A percentile compares a stretch with the other conserved stretches of the same genome.
Conservation (phyloP, 2,888 invertebrate genomes). For the Drosophila paramelanica region DNA sequence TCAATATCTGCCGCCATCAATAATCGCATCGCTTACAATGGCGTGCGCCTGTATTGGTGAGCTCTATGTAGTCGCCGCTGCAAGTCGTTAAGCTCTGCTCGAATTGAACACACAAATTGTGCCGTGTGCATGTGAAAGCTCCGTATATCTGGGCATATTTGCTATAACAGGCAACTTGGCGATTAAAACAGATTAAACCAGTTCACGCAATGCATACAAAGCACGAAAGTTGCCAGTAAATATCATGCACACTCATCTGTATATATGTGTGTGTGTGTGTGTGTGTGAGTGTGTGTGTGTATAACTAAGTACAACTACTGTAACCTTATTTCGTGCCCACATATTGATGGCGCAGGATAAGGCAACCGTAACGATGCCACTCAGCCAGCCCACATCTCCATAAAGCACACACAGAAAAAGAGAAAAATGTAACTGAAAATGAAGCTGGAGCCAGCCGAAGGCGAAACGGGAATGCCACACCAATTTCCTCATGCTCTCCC, state of each 20-base stretch:
- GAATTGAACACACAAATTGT: background rate
- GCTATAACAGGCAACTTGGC: slow-evolving; percentile 5
- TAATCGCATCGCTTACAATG: background rate
- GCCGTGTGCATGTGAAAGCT: slow-evolving; percentile 6
- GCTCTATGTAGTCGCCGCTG: slow-evolving; percentile 11
- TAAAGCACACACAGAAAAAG: slow-evolving; percentile 10
- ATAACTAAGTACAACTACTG: slow-evolving; percentile 1
- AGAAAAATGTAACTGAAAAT: slow-evolving; percentile 2
- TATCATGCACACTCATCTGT: background rate
- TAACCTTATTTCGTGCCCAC: slow-evolving; percentile 20
- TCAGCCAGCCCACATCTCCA: slow-evolving; percentile 26
- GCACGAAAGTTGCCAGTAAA: slow-evolving; percentile 32
- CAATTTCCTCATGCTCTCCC: slow-evolving; percentile 14
- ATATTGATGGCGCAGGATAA: slow-evolving; percentile 24
- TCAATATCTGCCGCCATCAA: slow-evolving; percentile 9
- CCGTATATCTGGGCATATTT: slow-evolving; percentile 2
- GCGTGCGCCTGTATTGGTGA: background rate
- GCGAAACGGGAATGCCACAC: slow-evolving; percentile 49
- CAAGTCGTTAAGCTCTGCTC: slow-evolving; percentile 3
- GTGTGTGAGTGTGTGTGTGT: too few relatives aligned
- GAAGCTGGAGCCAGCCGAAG: slow-evolving; percentile 22
- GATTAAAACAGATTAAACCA: slow-evolving; percentile 28
- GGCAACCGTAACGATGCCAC: slow-evolving; percentile 52
- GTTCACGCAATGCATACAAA: slow-evolving; percentile 29
- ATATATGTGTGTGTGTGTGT: too few relatives aligned